Evolutionary conservation across 1,140 invertebrate genomes (phyloP), one percentile per base, ranked within the genome.

Genomic region (Leptinotarsa undecemlineata): DNA sequence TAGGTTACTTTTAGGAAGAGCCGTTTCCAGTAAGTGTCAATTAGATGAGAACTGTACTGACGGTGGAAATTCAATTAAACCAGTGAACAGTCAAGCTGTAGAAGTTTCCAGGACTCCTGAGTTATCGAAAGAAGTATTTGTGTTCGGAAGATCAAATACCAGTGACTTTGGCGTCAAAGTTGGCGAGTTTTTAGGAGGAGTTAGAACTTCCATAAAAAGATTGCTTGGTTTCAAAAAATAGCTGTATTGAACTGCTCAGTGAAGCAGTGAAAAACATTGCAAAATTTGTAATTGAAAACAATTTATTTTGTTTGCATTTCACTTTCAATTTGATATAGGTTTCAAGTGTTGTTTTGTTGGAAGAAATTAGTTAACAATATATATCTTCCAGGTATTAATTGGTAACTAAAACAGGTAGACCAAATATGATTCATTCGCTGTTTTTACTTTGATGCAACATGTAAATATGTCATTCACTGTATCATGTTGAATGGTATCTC

Each of bases 181-280:
- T 51, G 69, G 76, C 20, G 74, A 71, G 33, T 78, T 79, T 68
- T 76, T 81, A 13, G 77, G 76, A 48, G 75, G 60, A 23, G 66
- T 81, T 48, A 71, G 76, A 3, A 71, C 74, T 15, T 71, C 75
- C 14, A 68, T 81, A 33, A 81, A 79, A 75, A 77, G 76, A 72
- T 72, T 81, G 48, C 74, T 81, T n/a, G 76, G 76, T 20, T 76
- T 81, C 62, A 77, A 69, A 48, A 67, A 73, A 19, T 73, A 33
- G 68, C 21, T 51, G 63, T 48, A 64, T 15, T 64, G 20, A 17
- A 57, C 15, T 57, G n/a, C 15, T 17, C 17, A 6, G 15, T 15
- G 0, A 5, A 19, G 17, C n/a, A 14, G 51, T 57, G 51, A 14
- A 57, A 19, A 17, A 57, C 51, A 5, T 19, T n/a, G n/a, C 33